These are phyloP conservation scores for Andrena haemorrhoa DNA, from an alignment of 2,888 invertebrate species.

Conservation along the genomic window DNA sequence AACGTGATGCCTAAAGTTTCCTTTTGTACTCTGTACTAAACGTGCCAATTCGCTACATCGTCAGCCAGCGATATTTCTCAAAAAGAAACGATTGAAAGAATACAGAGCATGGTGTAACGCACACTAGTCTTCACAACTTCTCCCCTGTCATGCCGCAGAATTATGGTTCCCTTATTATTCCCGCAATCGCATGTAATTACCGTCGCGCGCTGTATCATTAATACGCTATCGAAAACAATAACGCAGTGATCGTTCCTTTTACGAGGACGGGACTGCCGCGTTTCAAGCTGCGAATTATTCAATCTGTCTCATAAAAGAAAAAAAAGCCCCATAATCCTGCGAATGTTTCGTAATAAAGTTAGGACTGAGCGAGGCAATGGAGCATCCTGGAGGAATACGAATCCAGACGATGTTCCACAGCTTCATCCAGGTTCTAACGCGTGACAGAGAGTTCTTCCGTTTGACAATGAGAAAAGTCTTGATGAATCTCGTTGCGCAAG, in stretches of 20 bases:
- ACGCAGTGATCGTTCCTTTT: not conserved
- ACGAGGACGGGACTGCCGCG: not conserved
- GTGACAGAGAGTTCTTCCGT: slow-evolving; percentile 13
- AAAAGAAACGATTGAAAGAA: slow-evolving; percentile 25
- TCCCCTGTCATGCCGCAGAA: slow-evolving; percentile 24
- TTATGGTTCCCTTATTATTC: slow-evolving; percentile 15
- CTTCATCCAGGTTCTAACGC: slow-evolving; percentile 11
- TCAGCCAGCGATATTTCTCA: slow-evolving; percentile 33
- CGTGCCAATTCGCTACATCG: slow-evolving; percentile 44
- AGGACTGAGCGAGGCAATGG: not conserved
- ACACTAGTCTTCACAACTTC: slow-evolving; percentile 45
- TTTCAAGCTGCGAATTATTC: too few species aligned
- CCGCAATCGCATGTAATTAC: slow-evolving; percentile 28
- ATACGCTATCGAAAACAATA: slow-evolving; percentile 13
- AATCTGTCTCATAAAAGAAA: not conserved
- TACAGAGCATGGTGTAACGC: slow-evolving; percentile 27
- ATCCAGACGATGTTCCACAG: not conserved
- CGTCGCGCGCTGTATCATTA: slow-evolving; percentile 8
- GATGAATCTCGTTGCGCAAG: not conserved
- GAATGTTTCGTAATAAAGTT: slow-evolving; percentile 8
- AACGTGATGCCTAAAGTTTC: slow-evolving; percentile 44
- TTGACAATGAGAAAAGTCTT: not conserved
- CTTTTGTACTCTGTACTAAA: slow-evolving; percentile 28
- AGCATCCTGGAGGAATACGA: not conserved
- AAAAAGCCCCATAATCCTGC: slow-evolving; percentile 3